Evolutionary conservation across 1,140 invertebrate species (phyloP), one percentile per base, ranked within the genome.

Genomic region (Liolophura sinensis): DNA sequence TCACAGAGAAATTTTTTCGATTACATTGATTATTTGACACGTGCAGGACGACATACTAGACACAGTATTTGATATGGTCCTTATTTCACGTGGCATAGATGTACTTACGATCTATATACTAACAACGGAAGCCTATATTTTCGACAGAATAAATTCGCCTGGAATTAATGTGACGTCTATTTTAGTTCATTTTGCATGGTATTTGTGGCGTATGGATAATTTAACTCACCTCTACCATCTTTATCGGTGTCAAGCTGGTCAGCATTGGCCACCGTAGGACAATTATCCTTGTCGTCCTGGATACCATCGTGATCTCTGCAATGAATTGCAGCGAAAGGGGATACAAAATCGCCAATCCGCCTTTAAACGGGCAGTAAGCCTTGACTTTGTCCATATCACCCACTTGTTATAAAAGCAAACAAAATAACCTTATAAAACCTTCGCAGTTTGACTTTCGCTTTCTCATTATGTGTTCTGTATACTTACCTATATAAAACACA

Each of bases 261-360:
- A 0, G 91, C 89, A 79, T 96, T 96, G 51, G 89, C 86, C 1
- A 89, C 86, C 11, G 90, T 86, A 0, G 91, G 91, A 80, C 94
- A 96, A 79, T 96, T 96, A 83, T 96, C 94, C 81, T 89, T 73
- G 56, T 76, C 74, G 62, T 82, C 69, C 58, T 90, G 81, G 12
- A 76, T 60, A 16, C 81, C 79, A 65, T 82, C 80, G 27, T 60
- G 48, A 64, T 82, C 80, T 25, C 80, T 81, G 70, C 20, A 55
- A 58, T 22, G 50, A 61, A 12, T 20, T 18, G 31, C n/a, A 54
- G 12, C 22, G 12, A 20, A 54, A 24, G 3, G 31, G 3, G 3
- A 40, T 9, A 40, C 31, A 40, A 3, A 40, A 40, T 9, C 9
- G 31, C 22, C 51, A 3, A n/a, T n/a, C n/a, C 12, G 18, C 18